Evolutionary conservation across 1,140 invertebrate species (phyloP), one percentile per base, ranked within the genome.

Genomic region (Stegodyphus dumicola): DNA sequence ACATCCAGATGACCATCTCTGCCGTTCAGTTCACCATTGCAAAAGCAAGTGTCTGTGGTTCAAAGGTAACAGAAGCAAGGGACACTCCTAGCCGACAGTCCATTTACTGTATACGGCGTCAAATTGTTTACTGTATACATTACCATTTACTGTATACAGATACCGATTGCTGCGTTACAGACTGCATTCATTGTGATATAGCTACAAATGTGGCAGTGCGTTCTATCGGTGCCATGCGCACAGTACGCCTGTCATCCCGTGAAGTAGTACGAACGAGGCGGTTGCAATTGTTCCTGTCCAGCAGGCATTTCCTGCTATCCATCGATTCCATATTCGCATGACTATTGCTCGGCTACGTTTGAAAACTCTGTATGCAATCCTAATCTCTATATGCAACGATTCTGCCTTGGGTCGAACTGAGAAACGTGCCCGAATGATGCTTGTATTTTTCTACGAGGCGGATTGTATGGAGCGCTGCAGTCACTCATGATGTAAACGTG

Each of bases 1-100:
- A 9, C 77, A 80, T 80, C 17, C 51, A 3, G 2, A 13, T 49
- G 17, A 48, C 18, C 5, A 73, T 6, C 17, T 80, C n/a, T 1
- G 7, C n/a, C 3, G 51, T 69, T 80, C 33, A 54, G 0, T 56
- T 64, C 48, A 80, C 77, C 33, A 70, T 69, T 49, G 9, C 11
- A n/a, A 51, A 48, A n/a, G 33, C 53, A 53, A 56, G 70, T 2
- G 65, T 53, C 49, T 80, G 18, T 80, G 15, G 77, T 80, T 6
- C 5, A 60, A 60, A 60, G 9, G 9, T 60, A 60, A 60, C 9
- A 1, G 56, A 60, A 60, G 56, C 1, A 60, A 60, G 15, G 15
- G 56, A 60, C 9, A 15, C 56, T 33, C 33, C 56, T 60, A 1
- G 56, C 56, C 9, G 15, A 60, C 56, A 9, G 2, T 15, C 56